phyloP scores from a whole-genome alignment of 1,140 invertebrate genomes.

The Diorhabda carinulata region DNA sequence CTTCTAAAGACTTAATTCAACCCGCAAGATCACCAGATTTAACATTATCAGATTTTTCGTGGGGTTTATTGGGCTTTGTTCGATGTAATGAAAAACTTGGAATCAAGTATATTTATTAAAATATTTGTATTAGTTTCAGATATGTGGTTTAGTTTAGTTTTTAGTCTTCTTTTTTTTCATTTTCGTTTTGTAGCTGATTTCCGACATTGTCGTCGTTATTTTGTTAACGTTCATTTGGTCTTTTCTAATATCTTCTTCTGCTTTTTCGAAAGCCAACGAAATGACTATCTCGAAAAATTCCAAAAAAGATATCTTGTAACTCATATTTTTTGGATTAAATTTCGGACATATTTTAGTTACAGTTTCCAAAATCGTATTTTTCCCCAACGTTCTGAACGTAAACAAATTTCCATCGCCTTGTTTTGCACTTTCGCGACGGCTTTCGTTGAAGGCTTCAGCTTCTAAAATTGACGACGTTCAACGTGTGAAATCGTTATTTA shows the following conservation, averaged over 20 bases:
- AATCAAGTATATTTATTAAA: too few relatives aligned
- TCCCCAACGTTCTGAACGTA: constrained; percentile 28
- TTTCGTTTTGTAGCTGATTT: background rate
- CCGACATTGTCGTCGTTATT: background rate
- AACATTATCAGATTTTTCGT: too few relatives aligned
- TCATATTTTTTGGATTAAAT: constrained; percentile 41
- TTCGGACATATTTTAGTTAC: constrained; percentile 41
- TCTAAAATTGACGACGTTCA: constrained; percentile 11
- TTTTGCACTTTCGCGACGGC: constrained; percentile 7
- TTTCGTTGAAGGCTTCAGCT: too few relatives aligned
- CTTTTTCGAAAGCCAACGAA: constrained; percentile 33
- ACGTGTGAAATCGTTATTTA: background rate
- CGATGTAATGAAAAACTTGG: too few relatives aligned
- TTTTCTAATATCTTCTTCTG: constrained; percentile 11
- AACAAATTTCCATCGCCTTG: constrained; percentile 20
- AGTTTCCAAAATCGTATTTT: constrained; percentile 35
- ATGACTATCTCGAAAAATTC: constrained; percentile 55
- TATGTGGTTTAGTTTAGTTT: background rate
- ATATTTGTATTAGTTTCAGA: too few relatives aligned
- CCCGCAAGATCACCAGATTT: too few relatives aligned
- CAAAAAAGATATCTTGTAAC: constrained; percentile 53
- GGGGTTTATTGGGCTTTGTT: too few relatives aligned
- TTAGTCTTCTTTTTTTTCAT: background rate
- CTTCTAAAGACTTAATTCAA: too few relatives aligned
- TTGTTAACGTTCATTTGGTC: background rate